A percentile compares a stretch with the other conserved stretches of the same genome.
These are phyloP conservation scores for Hydrocynus forskahlii DNA, from an alignment of 2,797 vertebrate genomes.

Conservation along the genomic window DNA sequence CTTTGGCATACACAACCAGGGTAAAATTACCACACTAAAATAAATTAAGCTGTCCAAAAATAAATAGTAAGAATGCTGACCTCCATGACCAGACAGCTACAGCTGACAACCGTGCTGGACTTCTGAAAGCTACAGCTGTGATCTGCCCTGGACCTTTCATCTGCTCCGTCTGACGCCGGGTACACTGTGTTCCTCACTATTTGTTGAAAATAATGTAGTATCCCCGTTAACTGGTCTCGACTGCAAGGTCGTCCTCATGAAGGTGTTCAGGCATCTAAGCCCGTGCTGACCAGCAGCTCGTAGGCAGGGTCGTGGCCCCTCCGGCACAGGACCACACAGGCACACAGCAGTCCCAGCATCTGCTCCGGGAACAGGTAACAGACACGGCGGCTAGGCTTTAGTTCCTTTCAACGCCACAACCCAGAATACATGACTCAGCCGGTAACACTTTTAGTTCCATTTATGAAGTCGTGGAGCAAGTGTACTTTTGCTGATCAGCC, in stretches of 20 bases:
- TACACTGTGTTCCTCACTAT: neutral
- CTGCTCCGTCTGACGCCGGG: neutral
- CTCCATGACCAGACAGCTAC: neutral
- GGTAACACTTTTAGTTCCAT: too few relatives aligned
- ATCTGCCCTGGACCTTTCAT: neutral
- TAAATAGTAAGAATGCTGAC: constrained; percentile 12
- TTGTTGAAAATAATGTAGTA: constrained; percentile 12
- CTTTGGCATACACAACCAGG: neutral
- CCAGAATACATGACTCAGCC: too few relatives aligned
- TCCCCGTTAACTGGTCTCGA: neutral
- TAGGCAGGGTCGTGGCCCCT: constrained; percentile 90
- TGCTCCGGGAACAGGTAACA: constrained; percentile 84
- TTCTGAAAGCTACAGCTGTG: too few relatives aligned
- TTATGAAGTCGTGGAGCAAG: too few relatives aligned
- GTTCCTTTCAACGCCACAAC: too few relatives aligned
- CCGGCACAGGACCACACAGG: constrained; percentile 89
- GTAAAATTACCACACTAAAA: constrained; percentile 39
- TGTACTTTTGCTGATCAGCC: too few relatives aligned
- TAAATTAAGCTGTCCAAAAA: constrained; percentile 3
- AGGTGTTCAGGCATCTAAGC: constrained; percentile 43
- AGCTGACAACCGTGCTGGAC: neutral
- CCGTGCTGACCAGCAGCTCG: constrained; percentile 86
- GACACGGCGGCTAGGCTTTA: too few relatives aligned
- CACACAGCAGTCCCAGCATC: constrained; percentile 96
- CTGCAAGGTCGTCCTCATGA: constrained; percentile 12